Base-by-base conservation (phyloP, 2,113 vertebrate genomes). In the Oxyruncus cristatus region DNA sequence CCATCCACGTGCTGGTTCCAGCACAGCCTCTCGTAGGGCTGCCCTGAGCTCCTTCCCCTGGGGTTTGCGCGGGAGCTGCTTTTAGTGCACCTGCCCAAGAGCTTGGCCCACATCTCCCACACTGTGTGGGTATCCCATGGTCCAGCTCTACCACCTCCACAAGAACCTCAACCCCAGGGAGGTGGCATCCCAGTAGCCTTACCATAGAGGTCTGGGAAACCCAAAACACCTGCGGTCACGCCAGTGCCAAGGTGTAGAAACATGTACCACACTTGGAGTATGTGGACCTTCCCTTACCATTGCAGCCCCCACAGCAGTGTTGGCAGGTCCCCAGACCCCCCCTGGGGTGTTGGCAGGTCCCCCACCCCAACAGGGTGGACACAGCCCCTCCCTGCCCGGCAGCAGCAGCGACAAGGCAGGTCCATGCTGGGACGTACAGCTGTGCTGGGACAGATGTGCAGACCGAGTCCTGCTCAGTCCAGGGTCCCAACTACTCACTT, bases 401-500 rank as follows among this genome's bases (percentile, higher is more conserved):
- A 11, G 50, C 55, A 59, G 50, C 46, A 66, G 61, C 3, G 6
- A 41, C 28, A 23, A n/a, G 42, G 21, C 53, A 89, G 35, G 15
- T 68, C 80, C 1, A 0, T 33, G 24, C 49, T 61, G 71, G 33
- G 32, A 58, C 1, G 0, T 41, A 50, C 23, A 42, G 37, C 52
- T 70, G 52, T 24, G 1, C 7, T 27, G 27, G 47, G 42, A 18
- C 32, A 70, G 46, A 32, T 56, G 41, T 41, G 17, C 71, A 74
- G 27, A 52, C 27, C 56, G 26, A 61, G 41, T 37, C 58, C 86
- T 27, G 70, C 70, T 33, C 23, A 23, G 42, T 3, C 12, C 1
- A 0, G 56, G 26, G 17, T 17, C 28, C 17, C 0, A 35, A 44
- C 21, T 59, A 97, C 98, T 98, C 94, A 98, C 98, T 98, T 94